Conservation (phyloP, 2,797 vertebrate genomes). For the Oceanodroma leucorhoa region DNA sequence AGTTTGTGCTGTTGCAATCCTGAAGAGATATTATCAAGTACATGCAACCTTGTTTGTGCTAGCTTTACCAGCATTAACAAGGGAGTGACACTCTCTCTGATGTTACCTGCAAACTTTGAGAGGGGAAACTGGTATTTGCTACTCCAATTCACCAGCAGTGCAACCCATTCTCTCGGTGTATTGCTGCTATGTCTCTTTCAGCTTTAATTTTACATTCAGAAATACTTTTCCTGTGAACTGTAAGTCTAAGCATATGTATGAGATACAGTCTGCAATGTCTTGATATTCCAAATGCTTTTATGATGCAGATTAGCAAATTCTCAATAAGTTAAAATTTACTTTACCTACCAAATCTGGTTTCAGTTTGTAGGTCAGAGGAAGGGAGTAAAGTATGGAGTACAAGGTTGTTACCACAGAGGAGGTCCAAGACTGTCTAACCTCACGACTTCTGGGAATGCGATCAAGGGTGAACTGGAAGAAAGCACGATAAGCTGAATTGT, state of each 20-base stretch:
- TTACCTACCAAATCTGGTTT: conserved; percentile 90
- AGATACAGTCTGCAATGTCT: not conserved
- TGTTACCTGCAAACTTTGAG: not conserved
- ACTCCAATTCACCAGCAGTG: not conserved
- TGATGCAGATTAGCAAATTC: not conserved
- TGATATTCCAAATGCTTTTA: not conserved
- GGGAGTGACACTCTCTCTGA: not conserved
- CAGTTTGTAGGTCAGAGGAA: conserved; percentile 83
- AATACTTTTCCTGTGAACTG: not conserved
- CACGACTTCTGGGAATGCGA: conserved; percentile 89
- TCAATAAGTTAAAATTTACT: not conserved
- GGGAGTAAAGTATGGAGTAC: conserved; percentile 74
- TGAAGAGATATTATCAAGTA: conserved; percentile 31
- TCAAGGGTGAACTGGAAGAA: conserved; percentile 83
- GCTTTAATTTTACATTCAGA: not conserved
- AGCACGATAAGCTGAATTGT: not conserved
- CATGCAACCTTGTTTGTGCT: not conserved
- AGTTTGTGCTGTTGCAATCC: conserved; percentile 14
- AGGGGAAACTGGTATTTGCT: not conserved
- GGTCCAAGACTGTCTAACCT: conserved; percentile 90
- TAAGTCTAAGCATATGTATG: not conserved
- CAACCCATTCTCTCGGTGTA: not conserved
- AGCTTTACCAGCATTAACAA: not conserved
- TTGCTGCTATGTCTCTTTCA: not conserved
- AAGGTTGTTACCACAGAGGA: conserved; percentile 85